Conservation (phyloP, 2,113 vertebrate genomes). For the Helogale parvula region DNA sequence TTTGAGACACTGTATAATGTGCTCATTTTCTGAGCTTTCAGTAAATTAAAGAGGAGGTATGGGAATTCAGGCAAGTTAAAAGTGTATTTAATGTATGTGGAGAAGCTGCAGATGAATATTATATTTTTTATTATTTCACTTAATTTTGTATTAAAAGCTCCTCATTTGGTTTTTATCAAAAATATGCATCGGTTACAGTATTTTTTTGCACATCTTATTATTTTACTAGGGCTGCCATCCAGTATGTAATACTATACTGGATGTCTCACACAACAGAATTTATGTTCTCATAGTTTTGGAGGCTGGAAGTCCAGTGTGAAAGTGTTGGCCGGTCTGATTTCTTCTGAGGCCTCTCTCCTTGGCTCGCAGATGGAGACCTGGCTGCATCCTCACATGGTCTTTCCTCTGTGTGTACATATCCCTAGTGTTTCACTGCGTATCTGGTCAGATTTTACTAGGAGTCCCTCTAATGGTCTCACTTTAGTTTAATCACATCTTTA, state of each 20-base stretch:
- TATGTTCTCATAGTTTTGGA: no score
- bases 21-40: neutral
- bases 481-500: neutral
- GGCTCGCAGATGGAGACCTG: no score
- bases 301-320: no score
- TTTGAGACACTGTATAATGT: neutral
- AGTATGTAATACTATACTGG: no score
- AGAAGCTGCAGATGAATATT: neutral
- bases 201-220: neutral
- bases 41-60: neutral
- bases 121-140: neutral
- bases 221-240: neutral
- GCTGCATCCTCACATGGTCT: no score
- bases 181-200: neutral
- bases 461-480: neutral
- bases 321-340: no score
- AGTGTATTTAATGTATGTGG: neutral
- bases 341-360: no score
- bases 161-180: neutral
- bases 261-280: neutral
- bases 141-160: constrained; percentile 1
- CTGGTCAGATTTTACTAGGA: neutral
- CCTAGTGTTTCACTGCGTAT: neutral
- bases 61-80: neutral
- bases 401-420: no score